Base-by-base conservation (phyloP, 2,797 vertebrate genomes). In the Pangasius krempfi region DNA sequence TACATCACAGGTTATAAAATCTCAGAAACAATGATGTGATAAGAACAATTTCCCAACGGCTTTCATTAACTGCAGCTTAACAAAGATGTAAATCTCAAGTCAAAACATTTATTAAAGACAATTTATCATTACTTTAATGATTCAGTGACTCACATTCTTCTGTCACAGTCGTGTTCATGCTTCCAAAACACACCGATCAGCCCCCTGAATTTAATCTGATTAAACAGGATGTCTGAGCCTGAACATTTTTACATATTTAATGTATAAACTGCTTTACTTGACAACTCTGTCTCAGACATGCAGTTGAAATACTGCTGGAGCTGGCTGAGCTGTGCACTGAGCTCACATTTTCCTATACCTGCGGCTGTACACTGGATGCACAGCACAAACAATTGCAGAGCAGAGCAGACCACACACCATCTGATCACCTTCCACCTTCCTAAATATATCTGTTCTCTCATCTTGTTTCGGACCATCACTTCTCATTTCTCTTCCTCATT, bases 301-400 rank as follows among this genome's bases (percentile, higher is more conserved):
- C 22, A 16, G 85, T 83, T 87, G 58, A 88, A 78, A 50, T 82
- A 66, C 64, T 56, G 37, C 44, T 79, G 27, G 68, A 90, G 76
- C 84, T 58, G 40, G 86, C 85, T 76, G 87, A 83, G 60, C 88
- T 88, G 86, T 88, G 37, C 73, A 33, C 78, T 87, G 75, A 83
- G 47, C 76, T 89, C 89, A 86, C 64, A 40, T 50, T 82, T 70
- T 87, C 76, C 86, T 68, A 52, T 33, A 85, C 84, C 87, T 86
- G 79, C 80, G 75, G 79, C 79, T 27, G 76, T 44, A 87, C 70
- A 84, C 66, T 68, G 84, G 62, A 70, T 88, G 87, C 73, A 64
- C 85, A 82, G 86, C 78, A 86, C 86, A 84, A 89, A 79, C 85
- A 79, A 82, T 87, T 89, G 66, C 80, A 84, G 80, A 82, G 22